Conservation (phyloP, 2,113 vertebrate genomes). For the Dryoscopus gambensis region DNA sequence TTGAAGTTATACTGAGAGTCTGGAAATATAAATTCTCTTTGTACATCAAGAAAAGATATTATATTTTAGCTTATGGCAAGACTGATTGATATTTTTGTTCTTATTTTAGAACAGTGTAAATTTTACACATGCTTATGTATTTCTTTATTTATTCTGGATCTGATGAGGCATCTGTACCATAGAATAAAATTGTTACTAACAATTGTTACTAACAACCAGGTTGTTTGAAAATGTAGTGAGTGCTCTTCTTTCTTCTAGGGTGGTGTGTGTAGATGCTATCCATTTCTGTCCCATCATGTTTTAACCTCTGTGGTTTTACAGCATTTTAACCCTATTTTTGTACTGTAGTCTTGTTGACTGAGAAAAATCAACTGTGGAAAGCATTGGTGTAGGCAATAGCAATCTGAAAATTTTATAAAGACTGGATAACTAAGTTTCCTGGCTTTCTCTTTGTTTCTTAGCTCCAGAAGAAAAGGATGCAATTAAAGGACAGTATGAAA, state of each 20-base stretch:
- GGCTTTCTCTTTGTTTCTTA: slow-evolving; percentile 29
- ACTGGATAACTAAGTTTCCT: background rate
- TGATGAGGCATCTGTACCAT: background rate
- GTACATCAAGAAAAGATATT: background rate
- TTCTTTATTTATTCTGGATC: background rate
- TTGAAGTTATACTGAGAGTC: background rate
- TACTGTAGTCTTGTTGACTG: background rate
- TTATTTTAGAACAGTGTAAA: background rate
- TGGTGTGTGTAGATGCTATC: background rate
- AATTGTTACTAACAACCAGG: accelerated
- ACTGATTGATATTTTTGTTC: background rate
- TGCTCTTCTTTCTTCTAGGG: background rate
- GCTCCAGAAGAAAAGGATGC: slow-evolving; percentile 79
- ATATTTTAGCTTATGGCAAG: background rate
- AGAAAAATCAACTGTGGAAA: background rate
- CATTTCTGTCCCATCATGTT: background rate
- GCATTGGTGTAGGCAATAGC: background rate
- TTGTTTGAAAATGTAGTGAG: background rate
- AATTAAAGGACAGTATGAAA: slow-evolving; percentile 77
- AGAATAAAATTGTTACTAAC: background rate
- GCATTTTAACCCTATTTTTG: background rate
- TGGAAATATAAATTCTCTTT: background rate
- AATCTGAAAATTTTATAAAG: background rate
- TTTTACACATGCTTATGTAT: background rate
- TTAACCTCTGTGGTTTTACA: background rate